These are phyloP conservation scores for Acanthosepion esculentum DNA, from an alignment of 2,888 invertebrate genomes.

Conservation along the genomic window DNA sequence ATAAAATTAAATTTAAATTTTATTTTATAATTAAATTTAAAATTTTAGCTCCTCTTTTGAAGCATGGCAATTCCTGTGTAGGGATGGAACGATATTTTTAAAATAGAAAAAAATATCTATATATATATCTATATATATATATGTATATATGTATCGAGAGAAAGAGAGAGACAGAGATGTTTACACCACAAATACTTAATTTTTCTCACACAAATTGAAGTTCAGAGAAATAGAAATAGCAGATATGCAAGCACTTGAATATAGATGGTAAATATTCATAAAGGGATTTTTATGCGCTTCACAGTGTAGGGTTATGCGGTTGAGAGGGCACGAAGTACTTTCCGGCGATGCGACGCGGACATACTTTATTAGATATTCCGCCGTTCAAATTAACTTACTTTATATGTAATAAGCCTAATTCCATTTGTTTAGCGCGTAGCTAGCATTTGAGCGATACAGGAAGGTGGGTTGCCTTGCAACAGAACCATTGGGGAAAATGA, in stretches of 20 bases:
- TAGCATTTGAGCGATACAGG: neutral
- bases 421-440: neutral
- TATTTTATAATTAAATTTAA: too few species aligned
- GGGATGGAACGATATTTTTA: too few species aligned
- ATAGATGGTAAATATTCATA: neutral
- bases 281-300: neutral
- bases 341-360: neutral
- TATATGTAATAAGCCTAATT: neutral
- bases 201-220: neutral
- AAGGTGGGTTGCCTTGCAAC: neutral
- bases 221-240: neutral
- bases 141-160: too few species aligned
- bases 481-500: neutral
- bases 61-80: too few species aligned
- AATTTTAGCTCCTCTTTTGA: too few species aligned
- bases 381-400: conserved; percentile 16
- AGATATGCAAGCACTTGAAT: neutral
- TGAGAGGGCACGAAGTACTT: neutral
- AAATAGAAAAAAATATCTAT: too few species aligned
- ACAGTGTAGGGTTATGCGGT: neutral
- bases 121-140: too few species aligned
- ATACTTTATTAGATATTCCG: neutral
- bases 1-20: too few species aligned
- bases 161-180: neutral
- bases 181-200: neutral